Evolutionary conservation across 2,797 vertebrate species (phyloP), one percentile per base, ranked within the genome.

Genomic region (Alfaro cultratus): DNA sequence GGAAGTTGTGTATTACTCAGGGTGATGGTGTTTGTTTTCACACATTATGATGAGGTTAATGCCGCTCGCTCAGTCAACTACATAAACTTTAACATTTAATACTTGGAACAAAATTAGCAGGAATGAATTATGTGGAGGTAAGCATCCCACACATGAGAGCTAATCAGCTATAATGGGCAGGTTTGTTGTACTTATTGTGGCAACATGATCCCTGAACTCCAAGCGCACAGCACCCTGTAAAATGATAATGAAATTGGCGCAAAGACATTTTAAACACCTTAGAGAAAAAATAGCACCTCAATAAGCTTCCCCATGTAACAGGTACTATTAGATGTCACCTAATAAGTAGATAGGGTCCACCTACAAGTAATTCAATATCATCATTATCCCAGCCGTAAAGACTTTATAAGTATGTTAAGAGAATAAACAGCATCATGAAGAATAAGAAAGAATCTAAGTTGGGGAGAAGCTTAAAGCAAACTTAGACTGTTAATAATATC

Each of bases 91-190:
- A 86, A 89, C 90, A 85, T 91, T 89, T 92, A 92, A 92, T 87
- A 74, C 83, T 91, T 82, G 77, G 91, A 95, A 94, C 94, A 94
- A 95, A 90, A 93, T 82, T 82, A 79, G 88, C 94, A 95, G 95
- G 92, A 93, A 87, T 95, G 93, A 89, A 79, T 89, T 93, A 86
- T 86, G 81, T 92, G 90, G 80, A 90, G 94, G 94, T 85, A 83
- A 93, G 93, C 92, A 85, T 89, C 87, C 91, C 89, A 94, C 88
- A 85, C 95, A 95, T 90, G 86, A 95, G 93, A 95, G 91, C 96
- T 97, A 96, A 98, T 97, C 96, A 96, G 95, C 94, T 96, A 96
- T 97, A 98, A 97, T 97, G 96, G 96, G 95, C 95, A 87, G 92
- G 95, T 96, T 95, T 94, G 94, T 95, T 95, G 95, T 97, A 97